phyloP scores from a whole-genome alignment of 2,113 vertebrate genomes.

The Cromileptes altivelis region DNA sequence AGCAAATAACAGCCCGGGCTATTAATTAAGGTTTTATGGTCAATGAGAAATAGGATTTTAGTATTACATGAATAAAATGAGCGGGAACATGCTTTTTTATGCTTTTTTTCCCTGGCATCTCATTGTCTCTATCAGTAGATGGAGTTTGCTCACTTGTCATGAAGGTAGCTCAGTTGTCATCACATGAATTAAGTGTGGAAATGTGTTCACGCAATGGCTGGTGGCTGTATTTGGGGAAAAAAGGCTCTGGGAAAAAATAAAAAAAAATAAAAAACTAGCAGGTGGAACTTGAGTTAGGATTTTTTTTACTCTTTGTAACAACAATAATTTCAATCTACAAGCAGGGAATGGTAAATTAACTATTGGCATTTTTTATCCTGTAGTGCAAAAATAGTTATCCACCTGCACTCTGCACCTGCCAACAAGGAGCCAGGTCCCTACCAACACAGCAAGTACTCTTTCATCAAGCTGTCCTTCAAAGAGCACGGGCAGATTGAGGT shows the following conservation, averaged over 20 bases:
- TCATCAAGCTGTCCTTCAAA: constrained; percentile 96
- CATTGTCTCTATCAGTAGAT: background rate
- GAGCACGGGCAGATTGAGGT: constrained; percentile 99
- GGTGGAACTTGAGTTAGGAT: background rate
- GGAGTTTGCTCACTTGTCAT: background rate
- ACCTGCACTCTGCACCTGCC: constrained; percentile 88
- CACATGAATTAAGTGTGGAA: background rate
- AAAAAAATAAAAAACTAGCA: background rate
- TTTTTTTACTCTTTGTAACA: background rate
- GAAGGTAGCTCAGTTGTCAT: background rate
- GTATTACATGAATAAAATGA: background rate
- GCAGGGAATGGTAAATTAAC: background rate
- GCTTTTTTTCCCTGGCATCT: background rate
- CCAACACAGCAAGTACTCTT: constrained; percentile 94
- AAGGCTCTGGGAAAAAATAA: background rate
- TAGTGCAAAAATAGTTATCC: constrained; percentile 98
- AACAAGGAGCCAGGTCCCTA: constrained; percentile 96
- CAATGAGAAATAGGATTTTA: background rate
- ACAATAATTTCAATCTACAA: background rate
- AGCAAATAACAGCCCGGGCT: too few relatives aligned
- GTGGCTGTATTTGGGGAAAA: background rate
- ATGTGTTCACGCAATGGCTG: background rate
- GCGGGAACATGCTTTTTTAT: background rate
- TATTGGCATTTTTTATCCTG: constrained; percentile 17
- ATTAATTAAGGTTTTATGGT: too few relatives aligned